These are phyloP conservation scores for Cladopsammia gracilis DNA, from an alignment of 64 coral and sea anemone species.

Conservation along the genomic window DNA sequence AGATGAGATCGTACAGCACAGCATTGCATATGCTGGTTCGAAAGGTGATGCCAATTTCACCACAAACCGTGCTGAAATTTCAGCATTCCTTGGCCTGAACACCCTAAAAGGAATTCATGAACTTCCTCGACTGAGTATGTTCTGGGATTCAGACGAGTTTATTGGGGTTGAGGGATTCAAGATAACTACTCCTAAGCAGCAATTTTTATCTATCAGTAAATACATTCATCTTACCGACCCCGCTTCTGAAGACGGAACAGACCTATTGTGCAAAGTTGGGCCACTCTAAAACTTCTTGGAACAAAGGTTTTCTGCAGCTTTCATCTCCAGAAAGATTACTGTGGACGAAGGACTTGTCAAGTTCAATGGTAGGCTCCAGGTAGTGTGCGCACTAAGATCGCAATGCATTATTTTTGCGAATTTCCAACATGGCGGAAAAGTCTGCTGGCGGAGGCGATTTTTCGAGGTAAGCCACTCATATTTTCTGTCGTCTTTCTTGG, in stretches of 20 bases:
- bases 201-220: neutral
- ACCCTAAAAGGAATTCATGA: slow-evolving; percentile 11
- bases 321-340: slow-evolving; percentile 44
- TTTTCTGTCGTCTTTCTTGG: too few species aligned
- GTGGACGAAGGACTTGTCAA: slow-evolving; percentile 37
- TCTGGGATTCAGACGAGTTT: slow-evolving; percentile 42
- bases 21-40: slow-evolving; percentile 39
- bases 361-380: slow-evolving; percentile 9
- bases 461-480: too few species aligned
- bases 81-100: slow-evolving; percentile 27
- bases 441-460: too few species aligned
- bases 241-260: too few species aligned
- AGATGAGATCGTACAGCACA: slow-evolving; percentile 24
- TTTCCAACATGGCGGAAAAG: too few species aligned
- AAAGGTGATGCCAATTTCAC: slow-evolving; percentile 33
- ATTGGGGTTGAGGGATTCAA: slow-evolving; percentile 49
- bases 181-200: slow-evolving; percentile 17
- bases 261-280: too few species aligned
- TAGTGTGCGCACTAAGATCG: too few species aligned
- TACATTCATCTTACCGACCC: slow-evolving; percentile 31
- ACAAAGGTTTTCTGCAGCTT: slow-evolving; percentile 37
- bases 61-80: slow-evolving; percentile 39
- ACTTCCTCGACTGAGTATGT: neutral
- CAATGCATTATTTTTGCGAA: too few species aligned
- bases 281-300: slow-evolving; percentile 20